phyloP scores from a whole-genome alignment of 2,797 vertebrate genomes.

The Aeoliscus strigatus region DNA sequence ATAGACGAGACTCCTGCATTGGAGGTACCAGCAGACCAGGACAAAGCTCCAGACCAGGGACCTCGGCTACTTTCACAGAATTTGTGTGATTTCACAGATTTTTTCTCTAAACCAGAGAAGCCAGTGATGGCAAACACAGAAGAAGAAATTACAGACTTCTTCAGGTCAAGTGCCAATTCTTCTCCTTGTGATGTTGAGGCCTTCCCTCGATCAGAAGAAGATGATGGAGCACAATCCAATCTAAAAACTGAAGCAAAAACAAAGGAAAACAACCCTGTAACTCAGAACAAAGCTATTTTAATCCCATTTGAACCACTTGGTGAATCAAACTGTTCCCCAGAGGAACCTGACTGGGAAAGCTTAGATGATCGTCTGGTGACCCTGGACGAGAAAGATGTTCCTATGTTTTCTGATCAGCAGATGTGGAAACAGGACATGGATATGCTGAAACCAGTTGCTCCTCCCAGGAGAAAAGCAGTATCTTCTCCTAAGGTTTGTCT shows the following conservation, averaged over 20 bases:
- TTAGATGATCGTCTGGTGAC: constrained; percentile 19
- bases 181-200: constrained; percentile 65
- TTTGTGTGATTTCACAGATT: constrained; percentile 41
- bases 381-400: constrained; percentile 5
- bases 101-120: constrained; percentile 21
- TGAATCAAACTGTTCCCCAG: constrained; percentile 39
- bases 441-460: constrained; percentile 46
- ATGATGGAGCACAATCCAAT: constrained; percentile 29
- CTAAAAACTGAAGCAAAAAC: constrained; percentile 34
- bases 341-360: constrained; percentile 60
- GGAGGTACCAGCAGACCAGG: constrained; percentile 22
- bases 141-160: constrained; percentile 75
- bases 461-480: constrained; percentile 48
- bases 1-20: constrained; percentile 81
- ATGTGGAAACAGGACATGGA: constrained; percentile 21
- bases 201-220: constrained; percentile 25
- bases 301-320: constrained; percentile 20
- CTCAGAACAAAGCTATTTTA: constrained; percentile 19
- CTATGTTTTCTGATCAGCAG: constrained; percentile 2
- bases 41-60: constrained; percentile 22
- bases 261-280: constrained; percentile 31
- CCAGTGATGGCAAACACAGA: constrained; percentile 22
- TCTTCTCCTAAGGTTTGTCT: constrained; percentile 54
- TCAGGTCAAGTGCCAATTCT: constrained; percentile 67
- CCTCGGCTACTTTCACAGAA: constrained; percentile 42